Evolutionary conservation across 2,113 vertebrate species (phyloP).

Genomic region (Neotoma lepida): DNA sequence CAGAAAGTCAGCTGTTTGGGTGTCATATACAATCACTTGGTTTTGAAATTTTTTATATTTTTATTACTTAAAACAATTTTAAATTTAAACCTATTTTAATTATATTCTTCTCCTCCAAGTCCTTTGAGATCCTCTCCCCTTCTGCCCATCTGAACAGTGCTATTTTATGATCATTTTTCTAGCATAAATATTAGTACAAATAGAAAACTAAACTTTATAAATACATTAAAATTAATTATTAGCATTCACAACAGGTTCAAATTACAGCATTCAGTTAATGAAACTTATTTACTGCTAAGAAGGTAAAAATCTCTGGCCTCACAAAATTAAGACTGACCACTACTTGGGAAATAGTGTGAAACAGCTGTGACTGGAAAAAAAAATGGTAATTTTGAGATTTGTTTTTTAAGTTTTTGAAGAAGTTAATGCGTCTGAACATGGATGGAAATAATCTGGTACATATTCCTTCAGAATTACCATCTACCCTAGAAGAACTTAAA

Average conservation of each 20-base stretch:
- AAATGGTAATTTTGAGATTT: conserved; percentile 64
- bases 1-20: background rate
- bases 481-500: conserved; percentile 95
- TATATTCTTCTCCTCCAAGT: background rate
- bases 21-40: background rate
- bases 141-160: background rate
- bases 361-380: background rate
- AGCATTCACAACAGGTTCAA: background rate
- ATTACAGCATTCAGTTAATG: conserved; percentile 1
- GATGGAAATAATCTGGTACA: conserved; percentile 92
- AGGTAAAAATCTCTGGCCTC: conserved; percentile 2
- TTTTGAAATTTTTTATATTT: background rate
- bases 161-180: conserved; percentile 22
- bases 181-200: background rate
- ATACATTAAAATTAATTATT: background rate
- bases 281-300: background rate
- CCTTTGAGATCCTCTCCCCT: background rate
- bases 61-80: background rate
- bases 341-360: conserved; percentile 32
- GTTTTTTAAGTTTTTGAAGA: conserved; percentile 89
- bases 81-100: background rate
- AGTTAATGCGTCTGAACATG: conserved; percentile 92
- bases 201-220: conserved; percentile 30
- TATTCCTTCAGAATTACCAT: conserved; percentile 89
- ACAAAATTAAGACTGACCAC: background rate